These are phyloP conservation scores for Esox lucius DNA, from an alignment of 2,797 vertebrate species.

Conservation along the genomic window DNA sequence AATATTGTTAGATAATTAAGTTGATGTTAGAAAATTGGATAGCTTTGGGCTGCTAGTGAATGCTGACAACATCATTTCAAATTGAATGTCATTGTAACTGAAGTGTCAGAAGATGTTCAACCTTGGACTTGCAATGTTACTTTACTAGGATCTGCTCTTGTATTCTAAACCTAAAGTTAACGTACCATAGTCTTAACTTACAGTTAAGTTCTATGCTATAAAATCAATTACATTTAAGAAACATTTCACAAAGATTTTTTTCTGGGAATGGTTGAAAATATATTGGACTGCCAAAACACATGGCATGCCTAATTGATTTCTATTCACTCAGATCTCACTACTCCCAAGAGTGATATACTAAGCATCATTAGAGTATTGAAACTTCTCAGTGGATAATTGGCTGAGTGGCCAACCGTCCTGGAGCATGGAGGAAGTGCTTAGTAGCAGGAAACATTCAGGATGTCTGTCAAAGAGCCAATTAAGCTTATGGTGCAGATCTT, in stretches of 20 bases:
- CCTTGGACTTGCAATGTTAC: background rate
- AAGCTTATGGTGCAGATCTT: constrained; percentile 47
- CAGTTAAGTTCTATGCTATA: background rate
- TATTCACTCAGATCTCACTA: constrained; percentile 13
- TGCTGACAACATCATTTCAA: background rate
- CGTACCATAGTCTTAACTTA: background rate
- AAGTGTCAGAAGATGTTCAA: background rate
- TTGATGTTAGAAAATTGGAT: background rate
- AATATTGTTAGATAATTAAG: background rate
- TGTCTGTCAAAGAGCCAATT: constrained; percentile 64
- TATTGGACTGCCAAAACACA: background rate
- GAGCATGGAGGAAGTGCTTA: constrained; percentile 46
- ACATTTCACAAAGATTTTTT: background rate
- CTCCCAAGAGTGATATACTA: constrained; percentile 26
- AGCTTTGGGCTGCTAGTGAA: background rate
- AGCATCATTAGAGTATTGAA: constrained; percentile 45
- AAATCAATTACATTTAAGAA: background rate
- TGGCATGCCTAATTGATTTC: constrained; percentile 3
- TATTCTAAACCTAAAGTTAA: background rate
- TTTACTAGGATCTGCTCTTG: background rate
- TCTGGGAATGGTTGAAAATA: background rate
- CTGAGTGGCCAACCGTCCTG: constrained; percentile 36
- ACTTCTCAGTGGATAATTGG: constrained; percentile 47
- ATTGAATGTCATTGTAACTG: background rate
- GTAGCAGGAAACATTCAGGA: constrained; percentile 35